Percentiles rank a stretch among this genome's conserved stretches.
Conservation (phyloP, 2,113 vertebrate species). For the Meriones unguiculatus region DNA sequence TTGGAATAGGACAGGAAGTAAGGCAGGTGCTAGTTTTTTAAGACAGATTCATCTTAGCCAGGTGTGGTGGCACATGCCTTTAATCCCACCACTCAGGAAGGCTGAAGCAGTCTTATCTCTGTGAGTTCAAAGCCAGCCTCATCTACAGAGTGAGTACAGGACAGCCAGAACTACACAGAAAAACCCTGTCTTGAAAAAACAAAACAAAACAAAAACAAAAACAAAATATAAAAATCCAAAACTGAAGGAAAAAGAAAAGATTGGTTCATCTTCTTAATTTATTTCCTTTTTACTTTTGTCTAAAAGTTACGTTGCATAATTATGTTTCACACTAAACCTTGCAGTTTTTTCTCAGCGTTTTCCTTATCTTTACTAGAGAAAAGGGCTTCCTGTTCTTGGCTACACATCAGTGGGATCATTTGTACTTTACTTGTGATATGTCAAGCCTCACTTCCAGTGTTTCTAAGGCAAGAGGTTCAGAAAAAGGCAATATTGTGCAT, state of each 20-base stretch:
- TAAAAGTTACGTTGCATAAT: neutral
- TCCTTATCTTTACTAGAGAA: neutral
- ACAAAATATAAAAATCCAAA: too few species aligned
- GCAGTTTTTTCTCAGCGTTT: neutral
- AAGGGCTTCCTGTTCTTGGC: neutral
- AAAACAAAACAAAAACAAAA: too few species aligned
- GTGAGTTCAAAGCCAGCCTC: too few species aligned
- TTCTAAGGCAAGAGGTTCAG: neutral
- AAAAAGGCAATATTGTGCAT: neutral
- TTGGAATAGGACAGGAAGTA: conserved; percentile 20
- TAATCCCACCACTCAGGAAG: too few species aligned
- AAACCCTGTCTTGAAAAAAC: too few species aligned
- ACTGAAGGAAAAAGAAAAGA: too few species aligned
- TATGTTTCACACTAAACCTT: conserved; percentile 9
- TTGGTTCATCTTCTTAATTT: neutral
- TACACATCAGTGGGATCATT: neutral
- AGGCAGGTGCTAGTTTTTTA: conserved; percentile 22
- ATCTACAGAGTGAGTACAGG: too few species aligned
- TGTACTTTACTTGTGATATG: neutral
- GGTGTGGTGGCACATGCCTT: too few species aligned
- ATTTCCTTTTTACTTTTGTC: conserved; percentile 11
- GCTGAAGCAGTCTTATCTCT: too few species aligned
- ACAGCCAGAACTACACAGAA: too few species aligned
- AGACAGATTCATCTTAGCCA: neutral
- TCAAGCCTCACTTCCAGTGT: neutral